These are phyloP conservation scores for Melinaea marsaeus DNA, from an alignment of 2,888 invertebrate species.

Conservation along the genomic window DNA sequence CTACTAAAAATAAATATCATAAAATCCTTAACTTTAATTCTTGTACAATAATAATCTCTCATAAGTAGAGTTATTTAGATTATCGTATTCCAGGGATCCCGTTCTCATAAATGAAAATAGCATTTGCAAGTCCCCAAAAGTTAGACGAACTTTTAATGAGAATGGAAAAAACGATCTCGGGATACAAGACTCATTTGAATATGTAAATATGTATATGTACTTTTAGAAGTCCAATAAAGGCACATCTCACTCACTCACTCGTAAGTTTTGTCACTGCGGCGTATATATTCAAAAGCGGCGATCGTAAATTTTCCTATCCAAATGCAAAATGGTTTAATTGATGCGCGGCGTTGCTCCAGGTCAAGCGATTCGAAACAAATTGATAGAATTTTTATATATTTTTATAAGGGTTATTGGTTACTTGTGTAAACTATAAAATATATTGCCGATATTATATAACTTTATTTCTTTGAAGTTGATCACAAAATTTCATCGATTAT, in stretches of 20 bases:
- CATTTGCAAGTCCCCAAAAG: constrained; percentile 23
- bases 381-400: constrained; percentile 64
- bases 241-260: constrained; percentile 20
- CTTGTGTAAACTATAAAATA: background rate
- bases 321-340: constrained; percentile 78
- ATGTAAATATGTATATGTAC: too few species aligned
- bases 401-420: constrained; percentile 38
- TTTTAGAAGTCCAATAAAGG: constrained; percentile 28
- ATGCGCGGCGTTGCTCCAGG: constrained; percentile 74
- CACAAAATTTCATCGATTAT: too few species aligned
- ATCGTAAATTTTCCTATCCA: constrained; percentile 75
- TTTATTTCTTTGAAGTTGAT: too few species aligned
- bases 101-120: too few species aligned
- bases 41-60: background rate
- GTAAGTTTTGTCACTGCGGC: constrained; percentile 47
- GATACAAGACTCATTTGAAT: constrained; percentile 29
- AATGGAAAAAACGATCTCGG: constrained; percentile 20
- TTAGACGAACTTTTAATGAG: constrained; percentile 30
- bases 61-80: constrained; percentile 12
- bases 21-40: background rate
- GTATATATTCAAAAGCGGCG: constrained; percentile 63
- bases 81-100: background rate
- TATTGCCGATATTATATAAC: background rate
- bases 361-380: constrained; percentile 70
- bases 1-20: background rate